phyloP scores from a whole-genome alignment of 1,140 invertebrate genomes.

The Coenobita brevimanus region DNA sequence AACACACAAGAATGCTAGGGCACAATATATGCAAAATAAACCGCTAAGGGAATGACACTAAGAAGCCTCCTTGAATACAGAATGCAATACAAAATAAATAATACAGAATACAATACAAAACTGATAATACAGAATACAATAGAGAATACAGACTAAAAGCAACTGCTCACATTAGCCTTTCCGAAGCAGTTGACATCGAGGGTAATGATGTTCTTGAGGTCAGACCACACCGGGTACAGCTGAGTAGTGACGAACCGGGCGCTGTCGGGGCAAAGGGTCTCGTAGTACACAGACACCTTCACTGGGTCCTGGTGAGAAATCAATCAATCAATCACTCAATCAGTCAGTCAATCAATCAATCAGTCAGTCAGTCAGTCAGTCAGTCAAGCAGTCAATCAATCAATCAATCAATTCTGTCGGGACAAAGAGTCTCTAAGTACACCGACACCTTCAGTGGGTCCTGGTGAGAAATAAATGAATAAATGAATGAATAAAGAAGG shows the following conservation, averaged over 20 bases:
- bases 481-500: too few species aligned
- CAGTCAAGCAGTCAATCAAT: too few species aligned
- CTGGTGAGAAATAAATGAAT: too few species aligned
- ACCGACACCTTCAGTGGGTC: slow-evolving; percentile 71
- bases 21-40: too few species aligned
- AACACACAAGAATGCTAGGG: too few species aligned
- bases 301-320: slow-evolving; percentile 21
- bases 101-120: background rate
- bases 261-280: slow-evolving; percentile 76
- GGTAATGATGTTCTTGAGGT: slow-evolving; percentile 11
- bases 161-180: slow-evolving; percentile 7
- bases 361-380: too few species aligned
- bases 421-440: slow-evolving; percentile 76
- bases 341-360: too few species aligned
- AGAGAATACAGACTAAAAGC: background rate
- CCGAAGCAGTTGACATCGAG: slow-evolving; percentile 28
- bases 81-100: too few species aligned
- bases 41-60: too few species aligned
- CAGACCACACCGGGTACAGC: slow-evolving; percentile 71
- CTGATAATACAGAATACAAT: background rate
- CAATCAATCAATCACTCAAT: too few species aligned
- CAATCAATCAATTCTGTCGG: too few species aligned
- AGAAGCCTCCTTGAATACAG: too few species aligned
- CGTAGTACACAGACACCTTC: slow-evolving; percentile 74
- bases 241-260: slow-evolving; percentile 73